Evolutionary conservation across 2,113 vertebrate genomes (phyloP), one percentile per base, ranked within the genome.

Genomic region (Romanogobio albipinnatus): DNA sequence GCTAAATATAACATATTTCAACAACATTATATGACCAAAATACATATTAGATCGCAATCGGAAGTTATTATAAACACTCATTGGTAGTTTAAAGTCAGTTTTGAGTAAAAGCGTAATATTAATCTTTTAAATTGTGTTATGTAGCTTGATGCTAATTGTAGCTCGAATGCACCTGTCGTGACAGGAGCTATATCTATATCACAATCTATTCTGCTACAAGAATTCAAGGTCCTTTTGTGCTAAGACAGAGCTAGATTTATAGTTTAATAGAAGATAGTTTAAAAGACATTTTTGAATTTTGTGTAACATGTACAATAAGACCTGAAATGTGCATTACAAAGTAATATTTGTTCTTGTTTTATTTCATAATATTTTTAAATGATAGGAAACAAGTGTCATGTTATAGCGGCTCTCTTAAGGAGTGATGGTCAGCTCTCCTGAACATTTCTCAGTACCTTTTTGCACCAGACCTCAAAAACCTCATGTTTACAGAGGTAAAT

Each of bases 401-500:
- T 76, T 45, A 19, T n/a, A 26, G n/a, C 7, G 4, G 45, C 11
- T 47, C 19, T 64, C 36, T 47, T 29, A 62, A 43, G 9, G 39
- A 39, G 36, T 26, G 58, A 17, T 29, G 58, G 43, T 26, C 58
- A 24, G 58, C n/a, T 80, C 24, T 64, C n/a, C 39, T 5, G 13
- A 74, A 26, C 43, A 3, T 49, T 24, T 49, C 13, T 49, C 36
- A 2, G 19, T 36, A 45, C 61, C 19, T 43, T 62, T 79, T 62
- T 80, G 39, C 58, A 26, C 8, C 77, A 61, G 56, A 78, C 53
- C 53, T 24, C 11, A 59, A 62, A 62, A 24, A 62, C 5, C 15
- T 81, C 43, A 53, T 81, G 64, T 56, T 56, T 56, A 22, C 53
- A 9, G 53, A 56, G 53, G 53, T 56, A 68, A 81, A 33, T 81